Conservation (phyloP, 2,888 invertebrate genomes). For the Quadroppia sp. region DNA sequence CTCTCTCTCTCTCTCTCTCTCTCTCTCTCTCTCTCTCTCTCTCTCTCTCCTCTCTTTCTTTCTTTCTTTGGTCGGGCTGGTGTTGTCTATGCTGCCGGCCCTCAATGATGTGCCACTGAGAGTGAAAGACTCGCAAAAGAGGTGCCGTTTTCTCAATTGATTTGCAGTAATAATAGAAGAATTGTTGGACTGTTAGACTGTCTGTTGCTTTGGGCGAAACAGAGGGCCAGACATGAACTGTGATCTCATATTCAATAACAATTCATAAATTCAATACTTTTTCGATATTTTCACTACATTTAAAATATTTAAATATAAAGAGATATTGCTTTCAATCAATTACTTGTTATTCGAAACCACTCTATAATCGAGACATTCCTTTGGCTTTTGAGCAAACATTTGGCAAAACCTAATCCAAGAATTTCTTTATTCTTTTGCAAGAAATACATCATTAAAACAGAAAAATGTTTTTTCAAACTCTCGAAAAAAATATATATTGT, state of each 20-base stretch:
- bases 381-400: background rate
- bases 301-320: background rate
- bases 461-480: conserved; percentile 10
- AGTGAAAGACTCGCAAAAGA: conserved; percentile 21
- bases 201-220: conserved; percentile 33
- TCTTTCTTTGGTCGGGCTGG: background rate
- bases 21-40: no score
- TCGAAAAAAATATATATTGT: background rate
- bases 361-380: background rate
- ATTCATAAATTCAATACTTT: background rate
- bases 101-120: background rate
- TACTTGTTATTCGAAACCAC: background rate
- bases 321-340: conserved; percentile 17
- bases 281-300: background rate
- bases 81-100: background rate
- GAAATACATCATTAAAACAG: conserved; percentile 26
- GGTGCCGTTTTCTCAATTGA: conserved; percentile 11
- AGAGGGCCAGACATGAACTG: background rate
- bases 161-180: conserved; percentile 1
- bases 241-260: conserved; percentile 10
- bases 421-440: background rate
- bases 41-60: no score
- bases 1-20: no score
- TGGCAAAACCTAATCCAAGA: background rate
- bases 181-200: conserved; percentile 28